Base-by-base conservation (phyloP, 2,888 invertebrate species). In the Microctonus hyperodae region DNA sequence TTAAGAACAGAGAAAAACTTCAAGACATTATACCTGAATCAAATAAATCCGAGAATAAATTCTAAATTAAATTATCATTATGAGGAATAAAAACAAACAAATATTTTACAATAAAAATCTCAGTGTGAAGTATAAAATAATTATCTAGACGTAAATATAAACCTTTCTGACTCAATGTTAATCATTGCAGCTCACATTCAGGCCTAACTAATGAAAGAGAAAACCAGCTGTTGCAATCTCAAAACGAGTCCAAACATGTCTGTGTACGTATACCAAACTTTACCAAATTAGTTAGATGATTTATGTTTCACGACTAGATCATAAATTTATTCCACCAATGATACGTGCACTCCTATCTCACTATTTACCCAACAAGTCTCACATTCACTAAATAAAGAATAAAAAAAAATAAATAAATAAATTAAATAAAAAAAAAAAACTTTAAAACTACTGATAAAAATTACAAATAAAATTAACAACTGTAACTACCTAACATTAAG, bases 141-240 rank as follows among this genome's bases (percentile, higher is more conserved):
- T n/a, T n/a, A n/a, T n/a, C n/a, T n/a, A n/a, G n/a, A n/a, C n/a
- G n/a, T n/a, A n/a, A n/a, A n/a, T n/a, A n/a, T n/a, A n/a, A n/a
- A n/a, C n/a, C n/a, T n/a, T n/a, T n/a, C n/a, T n/a, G n/a, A n/a
- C n/a, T n/a, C n/a, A 51, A 37, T 55, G 50, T 44, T 53, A 51
- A 55, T 40, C 20, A 48, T 40, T 37, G 48, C n/a, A n/a, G n/a
- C 40, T 33, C 22, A 58, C 63, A 63, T 44, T n/a, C 64, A 40
- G 51, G 25, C 33, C 60, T 58, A 55, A 65, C 55, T 60, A 65
- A 70, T 58, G 64, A 69, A n/a, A n/a, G 70, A 16, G 44, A 44
- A 44, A 44, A 44, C 70, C 73, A 73, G 73, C 73, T 73, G 73
- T 73, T 73, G 73, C 70, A 70, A 64, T 65, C 67, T 66, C 65